phyloP scores from a whole-genome alignment of 2,113 vertebrate genomes.

The Bubalus kerabau region DNA sequence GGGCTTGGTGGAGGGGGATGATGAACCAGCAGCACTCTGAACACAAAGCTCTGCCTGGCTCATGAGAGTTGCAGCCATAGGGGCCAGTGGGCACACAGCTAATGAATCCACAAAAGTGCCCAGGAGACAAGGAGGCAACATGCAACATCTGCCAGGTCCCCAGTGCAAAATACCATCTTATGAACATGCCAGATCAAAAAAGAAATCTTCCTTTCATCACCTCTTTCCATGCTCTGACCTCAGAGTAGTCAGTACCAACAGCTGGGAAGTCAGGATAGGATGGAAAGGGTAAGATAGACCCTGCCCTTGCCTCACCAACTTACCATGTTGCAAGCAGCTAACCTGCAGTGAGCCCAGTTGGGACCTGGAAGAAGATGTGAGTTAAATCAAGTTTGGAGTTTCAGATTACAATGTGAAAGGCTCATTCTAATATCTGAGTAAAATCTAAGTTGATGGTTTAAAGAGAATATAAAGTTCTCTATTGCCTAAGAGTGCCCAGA shows the following conservation, averaged over 20 bases:
- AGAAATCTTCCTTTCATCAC: background rate
- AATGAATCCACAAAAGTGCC: conserved; percentile 5
- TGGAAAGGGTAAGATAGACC: too few relatives aligned
- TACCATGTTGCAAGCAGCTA: background rate
- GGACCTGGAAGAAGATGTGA: background rate
- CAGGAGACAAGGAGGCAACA: background rate
- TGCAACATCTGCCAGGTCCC: background rate
- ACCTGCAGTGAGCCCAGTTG: background rate
- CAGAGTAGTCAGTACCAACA: background rate
- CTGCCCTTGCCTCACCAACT: accelerated
- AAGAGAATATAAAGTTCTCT: background rate
- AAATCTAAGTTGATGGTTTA: background rate
- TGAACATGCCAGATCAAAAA: background rate
- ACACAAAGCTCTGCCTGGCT: background rate
- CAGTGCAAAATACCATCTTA: background rate
- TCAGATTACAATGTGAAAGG: background rate
- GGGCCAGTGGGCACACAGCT: background rate
- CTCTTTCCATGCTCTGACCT: background rate
- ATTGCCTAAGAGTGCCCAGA: background rate
- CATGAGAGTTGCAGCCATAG: background rate
- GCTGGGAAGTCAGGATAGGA: background rate
- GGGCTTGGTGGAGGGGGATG: background rate
- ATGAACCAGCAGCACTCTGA: background rate
- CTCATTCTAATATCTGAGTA: background rate
- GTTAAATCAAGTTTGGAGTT: background rate